Base-by-base conservation (phyloP, 2,797 vertebrate species). In the Tympanoctomys barrerae region DNA sequence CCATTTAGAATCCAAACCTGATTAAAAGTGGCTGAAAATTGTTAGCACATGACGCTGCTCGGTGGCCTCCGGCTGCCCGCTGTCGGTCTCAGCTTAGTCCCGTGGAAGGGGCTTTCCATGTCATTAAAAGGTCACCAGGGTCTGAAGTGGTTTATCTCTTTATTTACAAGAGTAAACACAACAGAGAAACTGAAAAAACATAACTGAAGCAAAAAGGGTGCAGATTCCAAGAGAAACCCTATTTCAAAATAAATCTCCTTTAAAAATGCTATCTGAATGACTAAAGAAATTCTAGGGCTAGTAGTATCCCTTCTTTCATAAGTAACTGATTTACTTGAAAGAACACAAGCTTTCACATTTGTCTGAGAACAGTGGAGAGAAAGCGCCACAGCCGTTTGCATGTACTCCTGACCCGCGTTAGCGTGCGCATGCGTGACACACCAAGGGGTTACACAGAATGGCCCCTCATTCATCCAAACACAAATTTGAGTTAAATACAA, bases 1-100 rank as follows among this genome's bases (percentile, higher is more conserved):
- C 95, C 83, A 88, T 36, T 54, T 87, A 66, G 7, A 92, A 86
- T 97, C 12, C 5, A 39, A 79, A 89, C 7, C 79, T 97, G 83
- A 11, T 95, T 85, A 96, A 80, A 93, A 95, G 36, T 85, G 49
- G 90, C 57, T 42, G 83, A 96, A 98, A 98, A 98, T 98, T 96
- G 61, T 68, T 98, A 97, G 96, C 96, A 97, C 86, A 84, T 96
- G 78, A 92, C 90, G 75, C 33, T 85, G 4, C 66, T 57, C 21
- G 52, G 8, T 92, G 79, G 16, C 19, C 84, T 80, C 91, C 75
- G 59, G 57, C 42, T 90, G 66, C 66, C 78, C 86, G 96, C 97
- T 97, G 59, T 75, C 98, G 94, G 90, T 97, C 80, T 98, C 81
- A 79, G 10, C 2, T 5, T 91, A 83, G 93, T 96, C 87, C 62